phyloP scores from a whole-genome alignment of 2,888 invertebrate genomes.

The Stenichneumon culpator region DNA sequence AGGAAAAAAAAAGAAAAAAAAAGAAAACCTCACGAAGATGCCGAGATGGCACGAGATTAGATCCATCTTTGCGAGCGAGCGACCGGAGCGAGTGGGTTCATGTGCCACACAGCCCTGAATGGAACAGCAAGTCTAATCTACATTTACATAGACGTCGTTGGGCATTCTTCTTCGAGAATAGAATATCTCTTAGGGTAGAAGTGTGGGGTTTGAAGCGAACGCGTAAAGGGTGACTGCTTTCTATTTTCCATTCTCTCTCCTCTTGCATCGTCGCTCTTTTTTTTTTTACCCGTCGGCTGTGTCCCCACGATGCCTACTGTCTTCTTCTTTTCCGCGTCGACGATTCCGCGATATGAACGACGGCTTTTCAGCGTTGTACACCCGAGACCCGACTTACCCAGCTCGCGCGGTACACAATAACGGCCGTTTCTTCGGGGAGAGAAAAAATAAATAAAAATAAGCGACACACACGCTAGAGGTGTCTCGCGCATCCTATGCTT shows the following conservation, averaged over 20 bases:
- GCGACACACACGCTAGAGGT: not conserved
- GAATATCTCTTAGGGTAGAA: constrained; percentile 69
- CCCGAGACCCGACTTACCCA: constrained; percentile 23
- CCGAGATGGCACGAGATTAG: constrained; percentile 74
- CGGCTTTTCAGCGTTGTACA: constrained; percentile 41
- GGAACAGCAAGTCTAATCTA: constrained; percentile 74
- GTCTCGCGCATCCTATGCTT: not conserved
- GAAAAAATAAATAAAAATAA: not conserved
- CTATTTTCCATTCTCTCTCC: constrained; percentile 52
- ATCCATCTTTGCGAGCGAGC: constrained; percentile 67
- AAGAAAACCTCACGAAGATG: constrained; percentile 31
- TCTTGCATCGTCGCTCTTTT: constrained; percentile 10
- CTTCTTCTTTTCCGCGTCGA: constrained; percentile 36
- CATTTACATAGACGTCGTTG: constrained; percentile 75
- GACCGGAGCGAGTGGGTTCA: constrained; percentile 48
- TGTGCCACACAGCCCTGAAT: constrained; percentile 61
- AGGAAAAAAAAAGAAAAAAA: constrained; percentile 9
- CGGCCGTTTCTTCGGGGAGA: not conserved
- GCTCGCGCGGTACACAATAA: not conserved
- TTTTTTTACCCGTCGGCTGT: not conserved
- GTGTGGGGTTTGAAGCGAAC: not conserved
- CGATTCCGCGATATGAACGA: constrained; percentile 48
- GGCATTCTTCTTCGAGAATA: constrained; percentile 74
- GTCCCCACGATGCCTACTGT: constrained; percentile 8
- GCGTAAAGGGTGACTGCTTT: constrained; percentile 59